These are phyloP conservation scores for Copidosoma floridanum DNA, from an alignment of 1,140 invertebrate genomes.

Conservation along the genomic window DNA sequence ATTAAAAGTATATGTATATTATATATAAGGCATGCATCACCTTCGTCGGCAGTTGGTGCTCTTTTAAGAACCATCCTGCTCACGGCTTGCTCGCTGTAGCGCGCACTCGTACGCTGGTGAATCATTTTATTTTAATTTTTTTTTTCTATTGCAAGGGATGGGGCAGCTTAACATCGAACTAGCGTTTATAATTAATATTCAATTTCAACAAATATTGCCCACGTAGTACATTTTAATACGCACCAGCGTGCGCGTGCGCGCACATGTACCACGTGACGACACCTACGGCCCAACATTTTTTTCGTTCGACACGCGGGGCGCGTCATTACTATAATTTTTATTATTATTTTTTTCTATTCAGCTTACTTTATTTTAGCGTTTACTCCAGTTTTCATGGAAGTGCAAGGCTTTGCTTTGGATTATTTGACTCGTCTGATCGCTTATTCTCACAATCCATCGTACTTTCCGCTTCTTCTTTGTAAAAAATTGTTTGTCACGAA, in stretches of 20 bases:
- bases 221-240: too few species aligned
- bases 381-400: neutral
- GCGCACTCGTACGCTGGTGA: slow-evolving; percentile 15
- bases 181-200: slow-evolving; percentile 22
- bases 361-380: too few species aligned
- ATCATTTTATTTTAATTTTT: too few species aligned
- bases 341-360: too few species aligned
- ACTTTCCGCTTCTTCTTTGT: slow-evolving; percentile 2
- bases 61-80: slow-evolving; percentile 36
- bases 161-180: slow-evolving; percentile 21
- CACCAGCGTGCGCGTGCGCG: slow-evolving; percentile 21
- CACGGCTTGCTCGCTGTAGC: slow-evolving; percentile 18
- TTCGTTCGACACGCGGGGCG: neutral
- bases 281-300: slow-evolving; percentile 20
- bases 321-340: too few species aligned
- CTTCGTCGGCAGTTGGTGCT: slow-evolving; percentile 48
- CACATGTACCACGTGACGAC: slow-evolving; percentile 20
- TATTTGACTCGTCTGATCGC: neutral
- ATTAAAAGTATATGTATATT: slow-evolving; percentile 23
- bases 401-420: slow-evolving; percentile 19
- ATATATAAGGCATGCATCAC: slow-evolving; percentile 53
- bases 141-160: too few species aligned
- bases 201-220: slow-evolving; percentile 41
- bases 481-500: slow-evolving; percentile 17
- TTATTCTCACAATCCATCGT: too few species aligned